Evolutionary conservation across 30 jellyfish, hydroid and myxozoan genomes (phyloP), one percentile per base, ranked within the genome.

Genomic region (Aurelia sp.): DNA sequence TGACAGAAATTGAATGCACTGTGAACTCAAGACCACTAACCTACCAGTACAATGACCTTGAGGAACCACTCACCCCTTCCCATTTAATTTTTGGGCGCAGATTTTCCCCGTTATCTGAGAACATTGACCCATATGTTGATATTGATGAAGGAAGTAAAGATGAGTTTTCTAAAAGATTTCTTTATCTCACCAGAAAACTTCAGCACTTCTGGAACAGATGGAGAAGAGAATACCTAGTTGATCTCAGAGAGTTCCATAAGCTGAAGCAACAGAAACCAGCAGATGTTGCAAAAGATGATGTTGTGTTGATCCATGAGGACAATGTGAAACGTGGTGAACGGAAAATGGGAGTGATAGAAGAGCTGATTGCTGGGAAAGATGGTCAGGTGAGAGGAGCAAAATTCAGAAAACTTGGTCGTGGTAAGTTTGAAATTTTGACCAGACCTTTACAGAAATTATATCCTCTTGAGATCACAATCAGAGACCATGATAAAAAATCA

Each of bases 221-320:
- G n/a, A n/a, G n/a, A n/a, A n/a, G 70, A n/a, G 84, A 73, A 73
- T 73, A 73, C 31, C 31, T 73, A 35, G 52, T 67, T 8, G 70
- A 51, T 51, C 52, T 73, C 17, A 38, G 84, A 73, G 84, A 73
- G 41, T 52, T 17, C 70, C 84, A 73, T 40, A 73, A 24, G 71
- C 5, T 33, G 47, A 73, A 52, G 47, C 12, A 52, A 9, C 18
- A 40, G 11, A 44, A 12, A 12, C 16, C 68, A 73, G 44, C 15
- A 22, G 24, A 48, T 15, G 52, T 73, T 33, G 41, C 40, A 52
- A 44, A 33, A 2, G 84, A 67, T 1, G 70, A 22, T 47, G 44
- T 73, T 6, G 84, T 73, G 31, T 38, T 73, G 5, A 44, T 73
- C 19, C 84, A 73, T 6, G 84, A 73, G 70, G 84, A 44, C 11